A percentile compares a stretch with the other conserved stretches of the same genome.
These are phyloP conservation scores for Myodes glareolus DNA, from an alignment of 2,113 vertebrate genomes.

Conservation along the genomic window DNA sequence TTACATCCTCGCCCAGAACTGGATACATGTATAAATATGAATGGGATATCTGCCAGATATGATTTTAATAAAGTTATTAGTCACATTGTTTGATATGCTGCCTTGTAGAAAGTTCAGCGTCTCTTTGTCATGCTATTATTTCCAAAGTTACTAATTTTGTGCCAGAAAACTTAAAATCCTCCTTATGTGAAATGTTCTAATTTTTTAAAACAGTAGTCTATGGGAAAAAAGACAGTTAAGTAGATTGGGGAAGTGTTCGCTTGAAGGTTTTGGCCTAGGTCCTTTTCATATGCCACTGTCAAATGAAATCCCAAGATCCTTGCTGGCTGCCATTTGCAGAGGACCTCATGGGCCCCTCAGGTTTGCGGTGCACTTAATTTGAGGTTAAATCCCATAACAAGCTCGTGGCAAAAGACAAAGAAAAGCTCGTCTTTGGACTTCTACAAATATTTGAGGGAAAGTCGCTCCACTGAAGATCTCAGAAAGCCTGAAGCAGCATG, in stretches of 20 bases:
- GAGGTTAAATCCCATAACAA: constrained; percentile 42
- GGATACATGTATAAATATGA: neutral
- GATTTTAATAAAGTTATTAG: neutral
- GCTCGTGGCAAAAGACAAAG: constrained; percentile 20
- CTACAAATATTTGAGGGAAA: constrained; percentile 56
- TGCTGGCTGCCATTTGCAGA: constrained; percentile 36
- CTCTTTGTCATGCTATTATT: neutral
- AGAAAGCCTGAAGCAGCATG: neutral
- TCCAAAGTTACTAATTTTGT: neutral
- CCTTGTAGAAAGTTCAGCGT: neutral
- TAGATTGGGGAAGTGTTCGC: neutral
- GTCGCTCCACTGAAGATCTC: neutral
- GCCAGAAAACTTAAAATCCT: neutral
- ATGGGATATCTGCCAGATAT: accelerated
- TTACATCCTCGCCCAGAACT: neutral
- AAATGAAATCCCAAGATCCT: neutral
- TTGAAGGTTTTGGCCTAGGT: neutral
- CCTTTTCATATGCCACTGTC: neutral
- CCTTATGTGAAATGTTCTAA: neutral
- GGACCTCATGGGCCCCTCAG: neutral
- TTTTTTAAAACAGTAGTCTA: neutral
- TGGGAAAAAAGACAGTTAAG: neutral
- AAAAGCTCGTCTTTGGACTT: constrained; percentile 40
- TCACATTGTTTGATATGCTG: neutral
- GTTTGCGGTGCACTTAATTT: constrained; percentile 50